Percentiles rank a stretch among this genome's conserved stretches.
Evolutionary conservation across 2,888 invertebrate genomes (phyloP).

Genomic region (Agrypnus murinus): DNA sequence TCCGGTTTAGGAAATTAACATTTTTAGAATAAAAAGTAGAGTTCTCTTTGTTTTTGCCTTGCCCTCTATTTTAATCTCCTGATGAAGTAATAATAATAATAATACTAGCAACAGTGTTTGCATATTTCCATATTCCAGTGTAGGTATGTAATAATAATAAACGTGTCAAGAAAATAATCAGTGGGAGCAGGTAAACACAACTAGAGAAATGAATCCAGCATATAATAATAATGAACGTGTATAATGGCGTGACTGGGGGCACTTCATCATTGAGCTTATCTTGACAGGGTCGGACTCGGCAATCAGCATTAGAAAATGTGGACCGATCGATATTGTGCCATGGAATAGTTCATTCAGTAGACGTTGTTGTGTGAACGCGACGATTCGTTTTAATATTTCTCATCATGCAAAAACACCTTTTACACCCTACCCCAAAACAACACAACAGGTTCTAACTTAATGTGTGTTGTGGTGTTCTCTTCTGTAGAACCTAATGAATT

Average conservation of each 20-base stretch:
- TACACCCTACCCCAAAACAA: neutral
- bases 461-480: neutral
- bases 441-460: conserved; percentile 32
- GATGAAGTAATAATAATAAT: neutral
- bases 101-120: neutral
- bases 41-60: neutral
- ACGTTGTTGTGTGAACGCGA: conserved; percentile 23
- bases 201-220: conserved; percentile 39
- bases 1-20: too few species aligned
- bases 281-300: conserved; percentile 51
- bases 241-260: conserved; percentile 52
- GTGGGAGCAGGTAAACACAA: conserved; percentile 37
- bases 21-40: neutral
- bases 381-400: neutral
- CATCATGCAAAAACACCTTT: conserved; percentile 6
- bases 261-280: conserved; percentile 53
- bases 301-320: conserved; percentile 45
- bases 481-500: conserved; percentile 26
- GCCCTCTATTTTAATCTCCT: too few species aligned
- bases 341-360: conserved; percentile 46
- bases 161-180: conserved; percentile 31
- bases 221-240: conserved; percentile 47
- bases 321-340: conserved; percentile 38
- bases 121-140: neutral
- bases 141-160: too few species aligned